A percentile compares a stretch with the other conserved stretches of the same genome.
Conservation (phyloP, 2,888 invertebrate species). For the Hypomecis atomaria region DNA sequence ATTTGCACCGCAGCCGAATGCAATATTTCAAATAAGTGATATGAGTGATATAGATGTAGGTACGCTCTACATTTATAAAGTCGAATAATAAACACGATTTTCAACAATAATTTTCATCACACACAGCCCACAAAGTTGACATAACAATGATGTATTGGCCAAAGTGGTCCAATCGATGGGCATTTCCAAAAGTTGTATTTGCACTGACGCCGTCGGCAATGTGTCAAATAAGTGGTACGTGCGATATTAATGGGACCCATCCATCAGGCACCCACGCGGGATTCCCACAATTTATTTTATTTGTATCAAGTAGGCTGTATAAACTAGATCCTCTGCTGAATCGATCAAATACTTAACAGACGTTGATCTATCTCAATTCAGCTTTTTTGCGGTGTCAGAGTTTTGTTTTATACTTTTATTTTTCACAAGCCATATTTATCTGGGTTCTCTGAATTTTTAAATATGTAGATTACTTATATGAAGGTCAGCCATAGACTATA, state of each 20-base stretch:
- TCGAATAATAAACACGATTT: background rate
- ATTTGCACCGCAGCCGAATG: too few species aligned
- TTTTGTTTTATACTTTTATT: too few species aligned
- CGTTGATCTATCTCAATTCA: too few species aligned
- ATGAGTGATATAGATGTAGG: too few species aligned
- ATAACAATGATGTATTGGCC: slow-evolving; percentile 10
- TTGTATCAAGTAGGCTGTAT: slow-evolving; percentile 8
- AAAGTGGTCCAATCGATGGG: slow-evolving; percentile 3
- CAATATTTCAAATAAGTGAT: too few species aligned
- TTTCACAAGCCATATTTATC: too few species aligned
- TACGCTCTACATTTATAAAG: too few species aligned
- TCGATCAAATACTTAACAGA: background rate
- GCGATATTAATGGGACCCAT: slow-evolving; percentile 20
- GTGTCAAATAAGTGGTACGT: slow-evolving; percentile 21
- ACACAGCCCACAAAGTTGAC: slow-evolving; percentile 6
- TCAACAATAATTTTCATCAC: background rate
- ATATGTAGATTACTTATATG: too few species aligned
- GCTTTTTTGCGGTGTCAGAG: too few species aligned
- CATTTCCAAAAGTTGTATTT: slow-evolving; percentile 12
- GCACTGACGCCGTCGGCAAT: slow-evolving; percentile 8
- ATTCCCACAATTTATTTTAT: slow-evolving; percentile 20
- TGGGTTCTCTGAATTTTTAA: too few species aligned
- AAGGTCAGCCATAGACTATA: too few species aligned
- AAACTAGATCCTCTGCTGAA: background rate
- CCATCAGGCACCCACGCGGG: slow-evolving; percentile 22